Base-by-base conservation (phyloP, 1,140 invertebrate genomes). In the Drosophila watanabei region DNA sequence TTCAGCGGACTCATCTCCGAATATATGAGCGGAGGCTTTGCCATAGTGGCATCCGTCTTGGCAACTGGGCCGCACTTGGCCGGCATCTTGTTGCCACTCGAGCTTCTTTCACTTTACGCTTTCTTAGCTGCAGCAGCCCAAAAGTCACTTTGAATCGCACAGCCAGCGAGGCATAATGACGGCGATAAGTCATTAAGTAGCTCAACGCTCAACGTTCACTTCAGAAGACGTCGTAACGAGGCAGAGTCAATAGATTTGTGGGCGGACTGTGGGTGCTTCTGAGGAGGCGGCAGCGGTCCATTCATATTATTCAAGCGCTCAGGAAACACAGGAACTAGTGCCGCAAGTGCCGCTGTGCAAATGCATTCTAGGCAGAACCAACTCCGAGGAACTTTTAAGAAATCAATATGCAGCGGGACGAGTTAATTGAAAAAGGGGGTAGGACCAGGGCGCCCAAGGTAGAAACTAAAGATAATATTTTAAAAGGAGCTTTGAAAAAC, bases 151-250 rank as follows among this genome's bases (percentile, higher is more conserved):
- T 48, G 69, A 61, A 59, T 75, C 71, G 71, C 58, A 37, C 45
- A 84, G 59, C 56, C 77, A 85, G 63, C 71, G 84, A 62, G 80
- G 66, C 80, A 87, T 87, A 87, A 88, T 87, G 76, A 80, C 58
- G 63, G 83, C 80, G 76, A 87, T 88, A 83, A 88, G 84, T 88
- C 84, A 88, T 83, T 87, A 88, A 87, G 80, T 83, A 87, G 84
- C 83, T 88, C 80, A 87, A 32, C 65, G 43, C 35, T 71, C 60
- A 45, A 48, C 28, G 61, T 43, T 64, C 75, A 77, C 73, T 77
- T 78, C 52, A 78, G 62, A 68, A 59, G 62, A 68, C 62, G 54
- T 59, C 62, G 75, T 76, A 59, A 48, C 59, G 72, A 56, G 62
- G 59, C 51, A 72, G 56, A 76, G 60, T 51, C 61, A 77, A 77